These are phyloP conservation scores for Idris sp. DNA, from an alignment of 1,140 invertebrate genomes.

Conservation along the genomic window DNA sequence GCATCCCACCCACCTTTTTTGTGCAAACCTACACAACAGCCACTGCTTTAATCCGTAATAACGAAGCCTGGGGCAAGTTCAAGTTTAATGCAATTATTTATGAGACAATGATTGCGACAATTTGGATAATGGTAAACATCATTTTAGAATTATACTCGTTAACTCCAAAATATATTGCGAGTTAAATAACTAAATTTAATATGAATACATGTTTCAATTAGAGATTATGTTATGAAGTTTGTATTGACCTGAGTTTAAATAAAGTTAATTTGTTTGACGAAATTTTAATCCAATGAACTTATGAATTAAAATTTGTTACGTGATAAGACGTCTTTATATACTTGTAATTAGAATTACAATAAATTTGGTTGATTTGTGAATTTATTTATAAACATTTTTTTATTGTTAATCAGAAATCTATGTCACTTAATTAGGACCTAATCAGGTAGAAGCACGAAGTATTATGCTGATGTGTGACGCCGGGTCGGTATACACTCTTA, in stretches of 20 bases:
- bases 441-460: no score
- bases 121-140: slow-evolving; percentile 54
- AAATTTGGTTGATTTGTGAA: no score
- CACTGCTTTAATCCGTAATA: slow-evolving; percentile 47
- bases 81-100: slow-evolving; percentile 58
- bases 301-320: slow-evolving; percentile 14
- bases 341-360: slow-evolving; percentile 9
- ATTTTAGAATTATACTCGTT: slow-evolving; percentile 49
- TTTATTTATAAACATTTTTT: no score
- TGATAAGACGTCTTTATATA: slow-evolving; percentile 5
- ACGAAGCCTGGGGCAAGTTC: slow-evolving; percentile 40
- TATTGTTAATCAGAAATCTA: no score
- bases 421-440: no score
- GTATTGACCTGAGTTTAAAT: slow-evolving; percentile 28
- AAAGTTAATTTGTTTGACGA: slow-evolving; percentile 37
- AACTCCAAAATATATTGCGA: slow-evolving; percentile 40
- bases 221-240: slow-evolving; percentile 44
- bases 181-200: slow-evolving; percentile 50
- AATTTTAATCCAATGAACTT: slow-evolving; percentile 28
- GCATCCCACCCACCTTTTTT: slow-evolving; percentile 32
- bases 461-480: no score
- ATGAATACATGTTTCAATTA: slow-evolving; percentile 55
- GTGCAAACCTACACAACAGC: slow-evolving; percentile 11
- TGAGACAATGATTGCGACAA: slow-evolving; percentile 41
- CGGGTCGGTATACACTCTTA: no score